Conservation (phyloP, 2,797 vertebrate species). For the Labeo calbasu region DNA sequence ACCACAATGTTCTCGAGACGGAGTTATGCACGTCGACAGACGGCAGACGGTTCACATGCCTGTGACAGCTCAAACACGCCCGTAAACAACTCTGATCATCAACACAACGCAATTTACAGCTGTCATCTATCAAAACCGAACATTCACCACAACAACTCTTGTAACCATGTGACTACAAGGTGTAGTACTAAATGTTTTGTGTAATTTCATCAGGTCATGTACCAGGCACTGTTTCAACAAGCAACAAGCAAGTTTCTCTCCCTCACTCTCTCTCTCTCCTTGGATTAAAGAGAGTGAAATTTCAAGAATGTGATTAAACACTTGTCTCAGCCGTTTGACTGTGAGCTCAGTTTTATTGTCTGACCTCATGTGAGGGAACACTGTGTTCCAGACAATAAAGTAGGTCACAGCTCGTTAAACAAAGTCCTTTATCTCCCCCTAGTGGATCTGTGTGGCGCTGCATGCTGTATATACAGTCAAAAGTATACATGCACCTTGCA, state of each 20-base stretch:
- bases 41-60: not conserved
- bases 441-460: constrained; percentile 68
- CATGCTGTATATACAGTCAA: not conserved
- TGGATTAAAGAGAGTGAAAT: constrained; percentile 24
- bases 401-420: constrained; percentile 73
- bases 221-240: constrained; percentile 21
- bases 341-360: constrained; percentile 67
- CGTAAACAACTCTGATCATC: constrained; percentile 18
- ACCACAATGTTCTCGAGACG: constrained; percentile 46
- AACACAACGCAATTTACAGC: not conserved
- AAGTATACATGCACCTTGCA: no score
- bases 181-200: not conserved
- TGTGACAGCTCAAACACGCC: not conserved
- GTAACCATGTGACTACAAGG: constrained; percentile 4
- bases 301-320: constrained; percentile 51
- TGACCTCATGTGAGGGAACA: constrained; percentile 78
- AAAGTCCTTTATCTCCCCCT: constrained; percentile 74
- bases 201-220: not conserved
- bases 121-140: constrained; percentile 4
- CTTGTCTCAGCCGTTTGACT: constrained; percentile 57
- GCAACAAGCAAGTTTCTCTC: not conserved
- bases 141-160: constrained; percentile 6
- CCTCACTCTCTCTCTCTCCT: not conserved
- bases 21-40: not conserved
- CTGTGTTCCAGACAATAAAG: constrained; percentile 79